Evolutionary conservation across 2,888 invertebrate genomes (phyloP).

Genomic region (Heteromyza rotundicornis): DNA sequence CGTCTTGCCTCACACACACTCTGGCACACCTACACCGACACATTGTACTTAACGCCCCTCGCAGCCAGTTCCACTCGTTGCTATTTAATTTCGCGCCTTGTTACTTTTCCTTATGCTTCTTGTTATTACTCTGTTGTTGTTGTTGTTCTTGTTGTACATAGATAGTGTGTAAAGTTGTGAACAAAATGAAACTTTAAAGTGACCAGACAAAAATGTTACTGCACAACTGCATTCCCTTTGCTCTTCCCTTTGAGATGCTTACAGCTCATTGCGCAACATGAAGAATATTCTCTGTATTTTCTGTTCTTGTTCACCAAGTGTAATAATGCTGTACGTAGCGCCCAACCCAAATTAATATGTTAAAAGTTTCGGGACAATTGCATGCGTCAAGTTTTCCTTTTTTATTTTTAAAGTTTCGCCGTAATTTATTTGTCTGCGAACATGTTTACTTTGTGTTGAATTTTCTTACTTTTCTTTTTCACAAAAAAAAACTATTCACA

Average conservation of each 20-base stretch:
- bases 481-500: too few relatives aligned
- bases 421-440: conserved; percentile 12
- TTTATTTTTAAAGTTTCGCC: not conserved
- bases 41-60: too few relatives aligned
- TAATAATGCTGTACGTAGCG: too few relatives aligned
- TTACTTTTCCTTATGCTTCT: conserved; percentile 5
- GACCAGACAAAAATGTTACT: not conserved
- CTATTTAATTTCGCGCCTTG: conserved; percentile 19
- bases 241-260: not conserved
- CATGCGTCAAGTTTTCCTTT: not conserved
- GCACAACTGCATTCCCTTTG: not conserved
- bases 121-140: not conserved
- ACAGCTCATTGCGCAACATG: not conserved
- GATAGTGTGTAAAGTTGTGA: conserved; percentile 8
- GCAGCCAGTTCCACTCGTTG: not conserved
- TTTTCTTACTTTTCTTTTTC: not conserved
- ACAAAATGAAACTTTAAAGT: not conserved
- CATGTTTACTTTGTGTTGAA: not conserved
- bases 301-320: too few relatives aligned
- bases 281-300: too few relatives aligned
- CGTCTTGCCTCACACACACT: not conserved
- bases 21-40: not conserved
- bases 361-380: conserved; percentile 15
- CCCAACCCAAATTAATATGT: conserved; percentile 8
- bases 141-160: too few relatives aligned